Evolutionary conservation across 1,140 invertebrate species (phyloP), one percentile per base, ranked within the genome.

Genomic region (Drosophila paulistorum): DNA sequence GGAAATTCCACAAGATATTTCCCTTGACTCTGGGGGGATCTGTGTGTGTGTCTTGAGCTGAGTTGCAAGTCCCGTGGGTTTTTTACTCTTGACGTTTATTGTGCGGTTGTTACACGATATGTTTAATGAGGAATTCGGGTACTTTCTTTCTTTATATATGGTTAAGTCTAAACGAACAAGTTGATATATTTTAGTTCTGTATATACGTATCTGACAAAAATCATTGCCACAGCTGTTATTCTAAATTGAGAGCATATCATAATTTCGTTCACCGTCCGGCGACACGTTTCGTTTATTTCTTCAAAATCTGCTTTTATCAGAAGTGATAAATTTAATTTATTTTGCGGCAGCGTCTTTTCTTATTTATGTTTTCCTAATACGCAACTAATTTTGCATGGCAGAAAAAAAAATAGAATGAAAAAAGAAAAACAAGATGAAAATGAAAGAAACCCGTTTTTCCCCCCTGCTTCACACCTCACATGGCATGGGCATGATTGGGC

Each of bases 361-460:
- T 73, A 89, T 87, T 87, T 87, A 87, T 87, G 84, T 84, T 84
- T 78, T 72, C 80, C 84, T 87, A 89, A 87, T 87, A 81, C 79
- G 71, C 73, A 79, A 87, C 83, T 87, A 87, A 89, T 87, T 87
- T 87, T 68, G 79, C 79, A 82, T 77, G 72, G 65, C 64, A 55
- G 17, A 37, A 39, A 64, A 45, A 23, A n/a, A 65, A 65, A 17
- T 3, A n/a, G 33, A 23, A 39, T 33, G 10, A 11, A 66, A 58
- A 23, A 54, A 1, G 37, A 68, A 48, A 48, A 48, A 0, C 7
- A 20, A 48, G 7, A 17, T 17, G 17, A 51, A 51, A 51, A 51
- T 51, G 45, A 51, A 51, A 51, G 17, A 51, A 51, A 51, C 23
- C 10, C 45, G 20, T 51, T 23, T 51, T 23, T 20, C 45, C 45